Conservation (phyloP, 2,888 invertebrate genomes). For the Aspidiotus destructor region DNA sequence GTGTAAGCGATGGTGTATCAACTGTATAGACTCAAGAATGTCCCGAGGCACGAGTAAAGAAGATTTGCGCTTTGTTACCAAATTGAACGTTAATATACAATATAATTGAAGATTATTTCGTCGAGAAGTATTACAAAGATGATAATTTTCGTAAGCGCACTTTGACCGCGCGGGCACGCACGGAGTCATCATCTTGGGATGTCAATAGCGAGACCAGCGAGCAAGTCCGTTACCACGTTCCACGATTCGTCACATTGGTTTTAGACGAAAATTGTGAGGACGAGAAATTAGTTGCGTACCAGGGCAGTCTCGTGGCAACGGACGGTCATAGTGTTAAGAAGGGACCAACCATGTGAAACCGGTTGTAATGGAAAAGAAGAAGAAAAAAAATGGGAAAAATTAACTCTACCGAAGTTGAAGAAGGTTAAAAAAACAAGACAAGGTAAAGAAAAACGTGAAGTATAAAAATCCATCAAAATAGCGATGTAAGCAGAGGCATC, state of each 20-base stretch:
- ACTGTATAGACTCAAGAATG: conserved; percentile 8
- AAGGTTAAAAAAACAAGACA: not conserved
- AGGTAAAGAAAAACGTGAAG: conserved; percentile 3
- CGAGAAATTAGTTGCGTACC: conserved; percentile 23
- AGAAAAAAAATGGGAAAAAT: conserved; percentile 17
- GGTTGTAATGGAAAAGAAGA: conserved; percentile 8
- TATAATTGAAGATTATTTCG: conserved; percentile 30
- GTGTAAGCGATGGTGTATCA: not conserved
- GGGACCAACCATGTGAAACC: conserved; percentile 28
- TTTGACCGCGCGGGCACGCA: conserved; percentile 20
- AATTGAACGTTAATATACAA: conserved; percentile 23
- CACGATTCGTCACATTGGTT: conserved; percentile 37
- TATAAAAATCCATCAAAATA: conserved; percentile 31
- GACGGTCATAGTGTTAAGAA: conserved; percentile 18
- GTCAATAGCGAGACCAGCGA: conserved; percentile 27
- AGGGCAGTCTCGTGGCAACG: conserved; percentile 32
- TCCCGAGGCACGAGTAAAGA: conserved; percentile 13
- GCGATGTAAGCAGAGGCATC: conserved; percentile 23
- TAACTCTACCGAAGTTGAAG: conserved; percentile 12
- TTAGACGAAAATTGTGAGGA: conserved; percentile 33
- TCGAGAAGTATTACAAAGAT: conserved; percentile 22
- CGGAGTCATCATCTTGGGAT: conserved; percentile 22
- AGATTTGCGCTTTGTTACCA: conserved; percentile 11
- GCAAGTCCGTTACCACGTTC: conserved; percentile 35
- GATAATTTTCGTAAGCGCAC: conserved; percentile 29